Percentiles rank a stretch among this genome's conserved stretches.
Evolutionary conservation across 2,113 vertebrate species (phyloP).

Genomic region (Nyctereutes procyonoides): DNA sequence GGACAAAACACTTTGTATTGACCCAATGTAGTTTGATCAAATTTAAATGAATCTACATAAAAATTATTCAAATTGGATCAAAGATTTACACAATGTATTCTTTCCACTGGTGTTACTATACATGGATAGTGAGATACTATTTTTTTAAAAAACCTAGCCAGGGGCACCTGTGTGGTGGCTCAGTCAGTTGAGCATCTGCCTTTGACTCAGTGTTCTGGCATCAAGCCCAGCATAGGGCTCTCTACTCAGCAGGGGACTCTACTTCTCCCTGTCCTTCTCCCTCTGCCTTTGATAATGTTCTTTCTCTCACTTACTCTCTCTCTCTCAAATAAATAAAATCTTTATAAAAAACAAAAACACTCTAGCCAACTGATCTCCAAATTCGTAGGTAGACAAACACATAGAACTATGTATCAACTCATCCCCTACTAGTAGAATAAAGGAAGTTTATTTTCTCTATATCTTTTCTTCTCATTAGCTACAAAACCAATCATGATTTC

Average conservation of each 20-base stretch:
- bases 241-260: too few relatives aligned
- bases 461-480: neutral
- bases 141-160: too few relatives aligned
- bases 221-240: too few relatives aligned
- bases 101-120: neutral
- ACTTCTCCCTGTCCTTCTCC: too few relatives aligned
- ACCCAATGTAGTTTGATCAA: neutral
- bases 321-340: too few relatives aligned
- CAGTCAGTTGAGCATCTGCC: too few relatives aligned
- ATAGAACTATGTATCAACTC: neutral
- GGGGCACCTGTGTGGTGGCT: too few relatives aligned
- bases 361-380: neutral
- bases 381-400: neutral
- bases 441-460: neutral
- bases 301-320: too few relatives aligned
- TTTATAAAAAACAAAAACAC: neutral
- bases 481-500: neutral
- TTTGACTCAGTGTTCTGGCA: too few relatives aligned
- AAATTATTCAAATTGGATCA: neutral
- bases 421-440: neutral
- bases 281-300: too few relatives aligned
- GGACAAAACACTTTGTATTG: neutral
- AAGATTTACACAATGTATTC: neutral
- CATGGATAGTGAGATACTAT: neutral
- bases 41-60: neutral